Conservation (phyloP, 2,797 vertebrate species). For the Tapera naevia region DNA sequence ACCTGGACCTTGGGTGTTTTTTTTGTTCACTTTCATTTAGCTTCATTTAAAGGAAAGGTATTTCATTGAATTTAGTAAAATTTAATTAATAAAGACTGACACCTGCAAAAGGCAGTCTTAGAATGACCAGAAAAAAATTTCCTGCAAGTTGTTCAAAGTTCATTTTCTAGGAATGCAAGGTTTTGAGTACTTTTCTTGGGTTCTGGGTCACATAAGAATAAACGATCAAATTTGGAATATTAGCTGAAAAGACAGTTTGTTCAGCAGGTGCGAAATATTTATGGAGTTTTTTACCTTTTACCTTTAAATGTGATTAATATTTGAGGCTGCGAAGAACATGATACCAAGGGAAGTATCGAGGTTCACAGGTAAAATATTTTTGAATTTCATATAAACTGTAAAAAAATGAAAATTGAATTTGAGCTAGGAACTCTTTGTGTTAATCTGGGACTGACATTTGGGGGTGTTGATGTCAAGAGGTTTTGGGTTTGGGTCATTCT, state of each 20-base stretch:
- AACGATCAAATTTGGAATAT: not conserved
- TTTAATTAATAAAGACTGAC: conserved; percentile 58
- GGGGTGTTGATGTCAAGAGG: conserved; percentile 8
- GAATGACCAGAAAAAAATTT: not conserved
- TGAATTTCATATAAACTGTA: not conserved
- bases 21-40: conserved; percentile 61
- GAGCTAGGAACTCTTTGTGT: not conserved
- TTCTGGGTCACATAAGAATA: not conserved
- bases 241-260: not conserved
- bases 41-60: conserved; percentile 52
- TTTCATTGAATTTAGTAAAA: conserved; percentile 63
- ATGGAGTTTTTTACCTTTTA: not conserved
- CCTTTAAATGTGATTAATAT: not conserved
- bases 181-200: not conserved
- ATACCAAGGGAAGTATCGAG: not conserved
- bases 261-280: not conserved
- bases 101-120: not conserved
- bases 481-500: conserved; percentile 40
- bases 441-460: conserved; percentile 25
- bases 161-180: not conserved
- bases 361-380: conserved; percentile 11
- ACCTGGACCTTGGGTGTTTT: conserved; percentile 35
- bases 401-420: not conserved
- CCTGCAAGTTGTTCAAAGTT: conserved; percentile 2
- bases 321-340: not conserved